Evolutionary conservation across 1,140 invertebrate genomes (phyloP).

Genomic region (Drosophila funebris): DNA sequence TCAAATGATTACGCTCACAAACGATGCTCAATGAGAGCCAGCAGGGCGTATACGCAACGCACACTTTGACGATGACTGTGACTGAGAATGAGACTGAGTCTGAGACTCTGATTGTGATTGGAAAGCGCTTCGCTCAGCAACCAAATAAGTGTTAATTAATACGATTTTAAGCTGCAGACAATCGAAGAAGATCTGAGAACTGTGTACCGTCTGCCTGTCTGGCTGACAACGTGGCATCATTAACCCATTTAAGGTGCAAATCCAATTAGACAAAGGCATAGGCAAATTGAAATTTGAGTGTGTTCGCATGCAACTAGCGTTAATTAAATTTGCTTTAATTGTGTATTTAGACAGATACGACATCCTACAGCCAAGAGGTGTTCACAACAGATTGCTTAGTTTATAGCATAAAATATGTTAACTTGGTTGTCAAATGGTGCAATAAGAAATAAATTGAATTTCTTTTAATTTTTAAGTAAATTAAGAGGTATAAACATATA

Average conservation of each 20-base stretch:
- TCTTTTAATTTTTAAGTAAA: not conserved
- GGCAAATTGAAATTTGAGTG: constrained; percentile 37
- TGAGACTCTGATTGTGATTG: constrained; percentile 29
- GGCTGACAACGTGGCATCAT: constrained; percentile 42
- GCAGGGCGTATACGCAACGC: constrained; percentile 25
- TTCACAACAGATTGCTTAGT: not conserved
- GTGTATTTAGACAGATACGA: not conserved
- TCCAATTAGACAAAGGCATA: constrained; percentile 54
- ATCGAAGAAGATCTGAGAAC: constrained; percentile 31
- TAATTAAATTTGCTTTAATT: constrained; percentile 12
- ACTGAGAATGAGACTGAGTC: not conserved
- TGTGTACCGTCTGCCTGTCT: not conserved
- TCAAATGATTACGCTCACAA: constrained; percentile 56
- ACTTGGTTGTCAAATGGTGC: not conserved
- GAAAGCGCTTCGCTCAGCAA: constrained; percentile 34
- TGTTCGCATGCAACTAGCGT: not conserved
- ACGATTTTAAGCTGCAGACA: constrained; percentile 60
- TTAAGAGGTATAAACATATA: too few relatives aligned
- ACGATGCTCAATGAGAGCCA: constrained; percentile 15
- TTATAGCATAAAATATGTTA: not conserved
- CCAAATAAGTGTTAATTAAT: constrained; percentile 69
- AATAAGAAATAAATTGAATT: too few relatives aligned
- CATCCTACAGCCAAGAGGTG: too few relatives aligned
- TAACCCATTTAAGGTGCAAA: constrained; percentile 65
- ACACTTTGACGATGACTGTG: constrained; percentile 8